Evolutionary conservation across 1,140 invertebrate genomes (phyloP), one percentile per base, ranked within the genome.

Genomic region (Heliconius himera): DNA sequence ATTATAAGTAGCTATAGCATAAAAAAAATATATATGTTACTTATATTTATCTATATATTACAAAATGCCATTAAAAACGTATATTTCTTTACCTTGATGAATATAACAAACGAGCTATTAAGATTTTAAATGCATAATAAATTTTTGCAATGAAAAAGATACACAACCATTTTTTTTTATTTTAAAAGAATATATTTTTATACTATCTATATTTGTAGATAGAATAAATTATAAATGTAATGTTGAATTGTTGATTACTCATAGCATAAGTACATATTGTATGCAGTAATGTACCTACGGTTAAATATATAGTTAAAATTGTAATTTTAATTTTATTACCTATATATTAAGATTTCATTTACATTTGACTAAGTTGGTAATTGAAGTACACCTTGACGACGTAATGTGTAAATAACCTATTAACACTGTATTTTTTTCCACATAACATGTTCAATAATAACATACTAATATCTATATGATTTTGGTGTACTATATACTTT

Each of bases 351-450:
- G 60, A 11, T 3, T 66, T 26, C 5, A 66, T 66, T 66, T 66
- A 66, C 60, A 29, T 13, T 56, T n/a, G 20, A 22, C 1, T 60
- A 22, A 22, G 54, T 60, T 22, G 54, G 8, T 11, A 22, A 60
- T 22, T 60, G 54, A 60, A 22, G 54, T 60, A 22, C 54, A 66
- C 60, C 60, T 66, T 66, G 60, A 66, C 22, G 60, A 66, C 13
- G 26, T 29, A 26, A 66, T 29, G 26, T 66, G 3, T 66, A 66
- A 29, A 66, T 22, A 66, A 66, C 22, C 26, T 26, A 66, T 29
- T 66, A 66, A 66, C 60, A 66, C 60, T 11, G 20, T 13, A 22
- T 60, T 26, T 29, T 66, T 29, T 26, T 6, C 0, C 11, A 26
- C 11, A 66, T 26, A 66, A 29, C 26, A 5, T 26, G 29, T 66